Base-by-base conservation (phyloP, 2,113 vertebrate species). In the Ia io region DNA sequence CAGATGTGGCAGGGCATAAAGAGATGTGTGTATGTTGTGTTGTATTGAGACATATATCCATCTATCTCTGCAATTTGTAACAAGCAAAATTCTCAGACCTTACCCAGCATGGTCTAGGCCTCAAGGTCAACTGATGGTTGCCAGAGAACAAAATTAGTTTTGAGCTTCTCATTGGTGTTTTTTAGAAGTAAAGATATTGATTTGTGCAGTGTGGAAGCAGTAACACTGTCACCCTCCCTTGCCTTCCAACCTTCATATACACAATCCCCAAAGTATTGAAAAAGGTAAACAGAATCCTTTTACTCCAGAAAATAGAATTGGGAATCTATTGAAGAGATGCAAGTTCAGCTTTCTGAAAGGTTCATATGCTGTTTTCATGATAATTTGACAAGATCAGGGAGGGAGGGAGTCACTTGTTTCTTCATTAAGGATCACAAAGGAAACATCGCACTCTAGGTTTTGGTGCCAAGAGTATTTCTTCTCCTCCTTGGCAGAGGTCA, bases 121-220 rank as follows among this genome's bases (percentile, higher is more conserved):
- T 84, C 61, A 9, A 74, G 59, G 84, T 96, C 80, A 96, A 63
- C 83, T 96, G 95, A 91, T 96, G 42, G 87, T 61, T 97, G 59
- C 53, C 88, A 74, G 88, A 97, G 79, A 92, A 63, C 78, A 96
- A 97, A 97, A 96, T 47, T 96, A 79, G 69, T 94, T 97, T 97
- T 91, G 95, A 88, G 44, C 47, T 97, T 95, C 63, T 82, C 0
- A 1, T 28, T 61, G 22, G 3, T 25, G 5, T 56, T 53, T 12
- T 92, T 80, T 77, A 40, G n/a, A 92, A 93, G 84, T 97, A 79
- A 90, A 93, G 94, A 61, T 28, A n/a, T 44, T 65, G 9, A 56
- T 86, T 82, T 82, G 25, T 32, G 35, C 37, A 25, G 1, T 2
- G 6, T 51, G 9, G 61, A 85, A 73, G 3, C 20, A 42, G 42